phyloP scores from a whole-genome alignment of 2,888 invertebrate species.

The Halictus ligatus region DNA sequence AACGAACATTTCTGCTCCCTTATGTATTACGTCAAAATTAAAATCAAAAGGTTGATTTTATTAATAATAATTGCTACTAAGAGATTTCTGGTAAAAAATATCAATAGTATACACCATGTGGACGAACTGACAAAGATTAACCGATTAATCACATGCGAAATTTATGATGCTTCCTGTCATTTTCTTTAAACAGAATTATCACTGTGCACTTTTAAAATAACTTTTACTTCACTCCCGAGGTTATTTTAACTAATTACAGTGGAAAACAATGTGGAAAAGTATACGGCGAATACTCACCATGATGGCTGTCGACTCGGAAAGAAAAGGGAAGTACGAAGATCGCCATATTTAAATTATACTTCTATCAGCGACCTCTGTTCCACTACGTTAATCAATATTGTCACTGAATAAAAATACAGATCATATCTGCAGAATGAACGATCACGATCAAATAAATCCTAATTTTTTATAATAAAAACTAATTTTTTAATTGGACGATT shows the following conservation, averaged over 20 bases:
- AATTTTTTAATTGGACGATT: neutral
- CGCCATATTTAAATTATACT: slow-evolving; percentile 29
- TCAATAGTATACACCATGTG: slow-evolving; percentile 52
- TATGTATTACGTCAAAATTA: neutral
- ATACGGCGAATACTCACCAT: slow-evolving; percentile 81
- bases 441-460: neutral
- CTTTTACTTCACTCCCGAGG: slow-evolving; percentile 15
- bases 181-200: slow-evolving; percentile 10
- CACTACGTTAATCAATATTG: slow-evolving; percentile 38
- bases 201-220: neutral
- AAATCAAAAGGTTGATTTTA: neutral
- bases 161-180: neutral
- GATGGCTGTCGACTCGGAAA: slow-evolving; percentile 79
- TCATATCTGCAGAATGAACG: neutral
- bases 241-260: neutral
- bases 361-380: slow-evolving; percentile 32
- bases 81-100: neutral
- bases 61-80: neutral
- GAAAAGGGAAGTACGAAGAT: slow-evolving; percentile 75
- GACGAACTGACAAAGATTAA: slow-evolving; percentile 42
- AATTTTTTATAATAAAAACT: too few relatives aligned
- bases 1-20: neutral
- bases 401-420: neutral
- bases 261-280: neutral
- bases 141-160: slow-evolving; percentile 1